Conservation (phyloP, 2,797 vertebrate species). For the Falco novaeseelandiae region DNA sequence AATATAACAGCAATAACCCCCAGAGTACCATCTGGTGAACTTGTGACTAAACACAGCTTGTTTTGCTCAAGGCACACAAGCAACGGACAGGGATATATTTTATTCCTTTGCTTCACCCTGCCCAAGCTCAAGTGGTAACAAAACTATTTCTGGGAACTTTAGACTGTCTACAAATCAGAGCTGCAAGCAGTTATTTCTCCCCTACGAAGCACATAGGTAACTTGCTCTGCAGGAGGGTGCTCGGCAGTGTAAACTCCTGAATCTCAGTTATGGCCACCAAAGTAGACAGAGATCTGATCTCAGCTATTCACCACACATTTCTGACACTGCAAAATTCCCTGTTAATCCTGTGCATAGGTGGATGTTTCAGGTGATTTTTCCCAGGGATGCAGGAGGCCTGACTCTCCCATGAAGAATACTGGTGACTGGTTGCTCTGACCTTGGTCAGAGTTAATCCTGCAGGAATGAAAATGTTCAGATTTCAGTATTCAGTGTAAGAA, state of each 20-base stretch:
- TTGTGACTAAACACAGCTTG: conserved; percentile 59
- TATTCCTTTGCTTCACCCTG: not conserved
- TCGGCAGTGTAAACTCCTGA: not conserved
- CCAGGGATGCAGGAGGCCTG: not conserved
- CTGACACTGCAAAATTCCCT: not conserved
- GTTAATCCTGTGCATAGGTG: not conserved
- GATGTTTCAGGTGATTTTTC: conserved; percentile 11
- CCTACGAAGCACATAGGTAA: not conserved
- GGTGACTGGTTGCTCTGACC: conserved; percentile 35
- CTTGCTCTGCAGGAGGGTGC: not conserved
- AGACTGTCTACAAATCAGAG: not conserved
- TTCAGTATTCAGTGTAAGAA: not conserved
- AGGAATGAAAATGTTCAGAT: conserved; percentile 42
- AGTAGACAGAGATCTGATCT: not conserved
- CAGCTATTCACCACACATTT: not conserved
- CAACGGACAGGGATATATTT: not conserved
- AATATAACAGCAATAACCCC: conserved; percentile 63
- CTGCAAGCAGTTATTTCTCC: not conserved
- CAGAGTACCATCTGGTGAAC: conserved; percentile 68
- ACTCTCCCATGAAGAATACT: not conserved
- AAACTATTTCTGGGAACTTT: conserved; percentile 19
- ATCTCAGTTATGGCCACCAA: not conserved
- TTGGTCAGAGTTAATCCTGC: conserved; percentile 54
- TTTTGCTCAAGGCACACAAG: conserved; percentile 47
- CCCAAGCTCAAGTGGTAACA: not conserved